phyloP scores from a whole-genome alignment of 1,140 invertebrate species.

The Adoxophyes honmai region DNA sequence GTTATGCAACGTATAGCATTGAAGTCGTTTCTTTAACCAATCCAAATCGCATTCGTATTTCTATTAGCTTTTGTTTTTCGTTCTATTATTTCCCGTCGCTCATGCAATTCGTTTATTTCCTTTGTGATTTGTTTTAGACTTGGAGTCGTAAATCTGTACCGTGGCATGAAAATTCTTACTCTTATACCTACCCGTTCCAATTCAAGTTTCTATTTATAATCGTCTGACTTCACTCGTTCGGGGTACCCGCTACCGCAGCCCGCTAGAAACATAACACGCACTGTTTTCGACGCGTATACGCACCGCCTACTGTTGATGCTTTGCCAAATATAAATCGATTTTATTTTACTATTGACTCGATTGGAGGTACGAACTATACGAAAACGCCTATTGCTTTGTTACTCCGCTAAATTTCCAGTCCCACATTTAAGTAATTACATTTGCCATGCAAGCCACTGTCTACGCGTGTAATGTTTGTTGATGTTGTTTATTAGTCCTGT shows the following conservation, averaged over 20 bases:
- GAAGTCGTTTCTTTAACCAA: too few species aligned
- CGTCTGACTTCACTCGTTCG: conserved; percentile 47
- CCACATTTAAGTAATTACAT: too few species aligned
- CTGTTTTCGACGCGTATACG: conserved; percentile 28
- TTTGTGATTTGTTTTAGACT: conserved; percentile 8
- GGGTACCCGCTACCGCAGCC: conserved; percentile 22
- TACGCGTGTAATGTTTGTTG: too few species aligned
- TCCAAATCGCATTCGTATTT: too few species aligned
- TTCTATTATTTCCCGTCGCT: not conserved
- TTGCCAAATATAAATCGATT: conserved; percentile 27
- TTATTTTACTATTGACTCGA: too few species aligned
- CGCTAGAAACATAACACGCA: conserved; percentile 24
- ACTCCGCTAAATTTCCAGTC: too few species aligned
- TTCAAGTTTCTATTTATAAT: conserved; percentile 57
- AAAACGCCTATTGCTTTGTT: too few species aligned
- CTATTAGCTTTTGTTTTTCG: too few species aligned
- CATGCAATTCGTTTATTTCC: not conserved
- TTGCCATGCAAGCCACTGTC: too few species aligned
- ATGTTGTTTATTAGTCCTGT: too few species aligned
- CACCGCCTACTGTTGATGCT: conserved; percentile 27
- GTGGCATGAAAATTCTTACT: conserved; percentile 41
- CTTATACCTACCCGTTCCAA: conserved; percentile 32
- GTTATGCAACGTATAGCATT: too few species aligned
- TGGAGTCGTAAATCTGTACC: conserved; percentile 41
- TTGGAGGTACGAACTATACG: too few species aligned